phyloP scores from a whole-genome alignment of 2,113 vertebrate genomes.

The Anser cygnoides region DNA sequence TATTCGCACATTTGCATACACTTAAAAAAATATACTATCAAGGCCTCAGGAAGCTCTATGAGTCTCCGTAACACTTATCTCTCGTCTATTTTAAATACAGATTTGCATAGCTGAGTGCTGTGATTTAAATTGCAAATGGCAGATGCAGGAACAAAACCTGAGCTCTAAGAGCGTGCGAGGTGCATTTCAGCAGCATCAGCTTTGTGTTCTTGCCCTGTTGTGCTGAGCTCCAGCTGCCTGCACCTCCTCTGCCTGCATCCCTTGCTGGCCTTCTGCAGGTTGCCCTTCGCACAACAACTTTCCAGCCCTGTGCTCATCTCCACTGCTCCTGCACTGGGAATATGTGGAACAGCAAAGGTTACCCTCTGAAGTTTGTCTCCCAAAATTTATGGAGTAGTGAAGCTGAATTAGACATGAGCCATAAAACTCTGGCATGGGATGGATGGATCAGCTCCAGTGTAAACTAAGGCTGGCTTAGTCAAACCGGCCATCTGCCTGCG shows the following conservation, averaged over 20 bases:
- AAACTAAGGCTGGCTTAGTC: conserved; percentile 69
- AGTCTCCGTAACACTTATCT: background rate
- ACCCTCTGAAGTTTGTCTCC: background rate
- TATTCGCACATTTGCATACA: background rate
- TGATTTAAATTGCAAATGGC: conserved; percentile 43
- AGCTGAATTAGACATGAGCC: background rate
- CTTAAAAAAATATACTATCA: background rate
- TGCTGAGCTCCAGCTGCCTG: background rate
- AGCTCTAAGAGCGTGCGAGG: background rate
- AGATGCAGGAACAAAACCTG: background rate
- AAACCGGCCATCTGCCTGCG: conserved; percentile 64
- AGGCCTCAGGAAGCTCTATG: background rate
- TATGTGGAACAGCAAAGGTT: background rate
- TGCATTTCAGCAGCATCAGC: background rate
- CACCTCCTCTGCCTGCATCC: background rate
- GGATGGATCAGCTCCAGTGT: conserved; percentile 59
- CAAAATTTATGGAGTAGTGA: background rate
- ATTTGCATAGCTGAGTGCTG: background rate
- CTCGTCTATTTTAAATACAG: background rate
- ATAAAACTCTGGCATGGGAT: conserved; percentile 20
- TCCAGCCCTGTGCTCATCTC: background rate
- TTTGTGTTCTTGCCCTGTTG: background rate
- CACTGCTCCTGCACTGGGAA: background rate
- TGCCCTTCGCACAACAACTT: background rate
- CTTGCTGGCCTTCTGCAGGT: background rate